These are phyloP conservation scores for Eurosta solidaginis DNA, from an alignment of 1,140 invertebrate genomes.

Conservation along the genomic window DNA sequence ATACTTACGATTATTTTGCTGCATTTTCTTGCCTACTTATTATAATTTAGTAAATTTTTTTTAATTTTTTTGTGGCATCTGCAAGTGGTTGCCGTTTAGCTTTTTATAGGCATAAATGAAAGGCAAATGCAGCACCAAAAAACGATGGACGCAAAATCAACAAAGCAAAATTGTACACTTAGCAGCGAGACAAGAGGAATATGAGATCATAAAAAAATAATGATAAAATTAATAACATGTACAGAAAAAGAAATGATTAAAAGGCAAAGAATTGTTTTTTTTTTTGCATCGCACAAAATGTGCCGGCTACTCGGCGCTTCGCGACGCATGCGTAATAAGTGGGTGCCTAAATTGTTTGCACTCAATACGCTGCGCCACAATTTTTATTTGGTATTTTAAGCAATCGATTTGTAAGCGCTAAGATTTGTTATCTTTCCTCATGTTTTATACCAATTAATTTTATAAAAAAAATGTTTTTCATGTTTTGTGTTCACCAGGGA, in stretches of 20 bases:
- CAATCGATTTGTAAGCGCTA: slow-evolving; percentile 3
- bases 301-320: too few species aligned
- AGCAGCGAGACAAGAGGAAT: background rate
- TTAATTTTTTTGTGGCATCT: background rate
- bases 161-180: slow-evolving; percentile 7
- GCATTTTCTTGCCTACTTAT: too few species aligned
- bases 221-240: background rate
- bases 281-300: background rate
- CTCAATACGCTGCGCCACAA: too few species aligned
- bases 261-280: too few species aligned
- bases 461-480: background rate
- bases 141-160: slow-evolving; percentile 5
- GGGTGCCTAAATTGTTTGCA: background rate
- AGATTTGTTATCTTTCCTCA: background rate
- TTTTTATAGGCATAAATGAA: slow-evolving; percentile 26
- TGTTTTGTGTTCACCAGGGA: background rate
- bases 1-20: too few species aligned
- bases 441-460: background rate
- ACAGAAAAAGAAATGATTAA: too few species aligned
- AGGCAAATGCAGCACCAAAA: background rate
- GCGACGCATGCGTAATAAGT: slow-evolving; percentile 20
- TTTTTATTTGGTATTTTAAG: background rate
- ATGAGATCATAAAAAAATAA: background rate
- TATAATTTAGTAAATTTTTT: background rate
- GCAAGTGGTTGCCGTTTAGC: slow-evolving; percentile 9